Percentiles rank a stretch among this genome's conserved stretches.
Evolutionary conservation across 2,888 invertebrate genomes (phyloP).

Genomic region (Aspidiotus destructor): DNA sequence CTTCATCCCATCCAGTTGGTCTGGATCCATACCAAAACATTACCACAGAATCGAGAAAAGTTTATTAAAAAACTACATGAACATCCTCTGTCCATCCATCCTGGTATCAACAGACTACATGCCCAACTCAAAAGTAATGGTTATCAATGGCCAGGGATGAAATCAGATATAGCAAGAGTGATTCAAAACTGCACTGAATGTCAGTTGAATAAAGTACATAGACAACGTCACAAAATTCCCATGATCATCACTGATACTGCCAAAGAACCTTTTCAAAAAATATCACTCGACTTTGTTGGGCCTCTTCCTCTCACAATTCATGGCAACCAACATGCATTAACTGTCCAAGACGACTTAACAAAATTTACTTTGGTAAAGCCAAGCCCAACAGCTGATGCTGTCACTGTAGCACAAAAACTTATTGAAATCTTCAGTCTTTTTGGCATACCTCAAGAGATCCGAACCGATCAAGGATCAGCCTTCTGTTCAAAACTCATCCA

Average conservation of each 20-base stretch:
- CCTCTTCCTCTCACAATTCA: background rate
- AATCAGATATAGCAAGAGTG: background rate
- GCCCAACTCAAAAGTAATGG: background rate
- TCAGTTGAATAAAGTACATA: background rate
- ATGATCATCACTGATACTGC: background rate
- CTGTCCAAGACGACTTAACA: slow-evolving; percentile 6
- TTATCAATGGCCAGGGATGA: slow-evolving; percentile 5
- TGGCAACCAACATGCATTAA: background rate
- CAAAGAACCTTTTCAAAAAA: background rate
- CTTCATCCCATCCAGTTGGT: too few species aligned
- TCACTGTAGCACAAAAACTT: too few species aligned
- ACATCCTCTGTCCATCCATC: background rate
- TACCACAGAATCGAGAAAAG: too few species aligned
- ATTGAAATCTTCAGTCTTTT: too few species aligned
- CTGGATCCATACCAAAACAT: too few species aligned
- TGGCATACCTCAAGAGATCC: too few species aligned
- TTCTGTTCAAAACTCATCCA: too few species aligned
- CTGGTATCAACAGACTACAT: background rate
- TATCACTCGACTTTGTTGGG: background rate
- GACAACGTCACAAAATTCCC: background rate
- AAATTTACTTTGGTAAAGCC: background rate
- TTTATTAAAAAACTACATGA: background rate
- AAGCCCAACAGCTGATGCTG: too few species aligned
- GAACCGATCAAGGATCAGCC: too few species aligned
- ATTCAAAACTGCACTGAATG: background rate